Evolutionary conservation across 2,797 vertebrate species (phyloP).

Genomic region (Silurus lanzhouensis): DNA sequence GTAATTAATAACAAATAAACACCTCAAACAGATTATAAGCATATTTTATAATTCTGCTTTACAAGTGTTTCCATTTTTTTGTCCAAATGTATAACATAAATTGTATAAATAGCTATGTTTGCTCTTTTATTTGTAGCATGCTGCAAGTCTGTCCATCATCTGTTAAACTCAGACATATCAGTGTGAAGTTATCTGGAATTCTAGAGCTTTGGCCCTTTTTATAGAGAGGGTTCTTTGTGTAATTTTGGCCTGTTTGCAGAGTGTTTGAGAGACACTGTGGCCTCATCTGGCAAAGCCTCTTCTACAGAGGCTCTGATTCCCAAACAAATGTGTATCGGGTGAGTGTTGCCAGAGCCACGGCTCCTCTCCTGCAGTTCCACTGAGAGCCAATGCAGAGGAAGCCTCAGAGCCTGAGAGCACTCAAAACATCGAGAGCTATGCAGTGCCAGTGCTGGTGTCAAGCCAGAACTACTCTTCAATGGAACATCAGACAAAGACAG

Average conservation of each 20-base stretch:
- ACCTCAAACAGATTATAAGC: background rate
- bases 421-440: slow-evolving; percentile 66
- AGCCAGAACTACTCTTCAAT: slow-evolving; percentile 13
- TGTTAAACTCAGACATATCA: background rate
- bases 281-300: slow-evolving; percentile 37
- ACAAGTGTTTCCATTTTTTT: background rate
- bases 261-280: slow-evolving; percentile 32
- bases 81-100: background rate
- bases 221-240: slow-evolving; percentile 31
- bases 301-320: slow-evolving; percentile 52
- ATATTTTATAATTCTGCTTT: background rate
- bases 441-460: slow-evolving; percentile 72
- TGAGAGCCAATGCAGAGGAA: slow-evolving; percentile 69
- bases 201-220: background rate
- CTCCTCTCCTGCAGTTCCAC: slow-evolving; percentile 64
- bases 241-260: slow-evolving; percentile 24
- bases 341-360: slow-evolving; percentile 72
- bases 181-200: slow-evolving; percentile 9
- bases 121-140: background rate
- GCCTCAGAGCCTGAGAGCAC: slow-evolving; percentile 55
- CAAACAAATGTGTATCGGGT: slow-evolving; percentile 73
- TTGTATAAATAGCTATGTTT: background rate
- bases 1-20: background rate
- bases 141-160: background rate
- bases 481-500: background rate